A percentile compares a stretch with the other conserved stretches of the same genome.
Evolutionary conservation across 2,888 invertebrate genomes (phyloP).

Genomic region (Apeira syringaria): DNA sequence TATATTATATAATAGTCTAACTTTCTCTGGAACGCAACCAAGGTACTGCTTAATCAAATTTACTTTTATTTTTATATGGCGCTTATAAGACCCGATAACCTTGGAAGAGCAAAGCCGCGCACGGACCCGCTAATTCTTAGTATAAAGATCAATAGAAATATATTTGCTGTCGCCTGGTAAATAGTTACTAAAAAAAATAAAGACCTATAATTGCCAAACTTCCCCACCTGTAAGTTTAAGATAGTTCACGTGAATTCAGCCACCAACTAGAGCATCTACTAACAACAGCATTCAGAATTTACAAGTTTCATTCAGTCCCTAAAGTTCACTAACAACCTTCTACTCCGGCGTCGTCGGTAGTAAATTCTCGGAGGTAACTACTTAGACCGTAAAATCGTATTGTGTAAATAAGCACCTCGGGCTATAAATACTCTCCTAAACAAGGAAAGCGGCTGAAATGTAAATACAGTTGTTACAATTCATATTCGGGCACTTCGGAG

Average conservation of each 20-base stretch:
- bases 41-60: no score
- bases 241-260: slow-evolving; percentile 4
- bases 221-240: neutral
- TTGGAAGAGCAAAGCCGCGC: no score
- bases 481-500: slow-evolving; percentile 11
- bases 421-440: slow-evolving; percentile 22
- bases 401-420: slow-evolving; percentile 27
- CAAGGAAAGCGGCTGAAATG: slow-evolving; percentile 14
- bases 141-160: no score
- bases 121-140: no score
- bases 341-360: slow-evolving; percentile 1
- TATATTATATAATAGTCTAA: slow-evolving; percentile 46
- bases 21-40: slow-evolving; percentile 1
- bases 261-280: slow-evolving; percentile 6
- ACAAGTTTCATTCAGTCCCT: slow-evolving; percentile 26
- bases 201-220: neutral
- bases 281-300: slow-evolving; percentile 18
- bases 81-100: no score
- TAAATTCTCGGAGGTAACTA: slow-evolving; percentile 27
- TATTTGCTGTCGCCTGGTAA: no score
- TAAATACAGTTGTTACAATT: slow-evolving; percentile 24
- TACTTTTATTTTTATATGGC: no score
- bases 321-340: slow-evolving; percentile 24
- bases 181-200: no score
- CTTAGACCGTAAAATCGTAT: slow-evolving; percentile 27